Base-by-base conservation (phyloP, 2,888 invertebrate genomes). In the Zeuzera pyrina region DNA sequence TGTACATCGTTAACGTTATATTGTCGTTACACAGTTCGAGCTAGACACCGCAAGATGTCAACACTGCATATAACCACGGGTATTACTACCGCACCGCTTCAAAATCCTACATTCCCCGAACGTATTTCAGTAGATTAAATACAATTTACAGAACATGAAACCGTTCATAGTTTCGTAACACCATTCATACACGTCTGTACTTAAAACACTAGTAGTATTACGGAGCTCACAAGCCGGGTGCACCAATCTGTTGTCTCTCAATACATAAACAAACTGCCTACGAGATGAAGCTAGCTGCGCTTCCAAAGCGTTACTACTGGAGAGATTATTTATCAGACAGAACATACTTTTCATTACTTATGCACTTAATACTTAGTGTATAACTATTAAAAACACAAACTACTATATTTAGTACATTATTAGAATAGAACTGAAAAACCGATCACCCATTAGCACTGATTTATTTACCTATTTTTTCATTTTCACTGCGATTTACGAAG, bases 261-360 rank as follows among this genome's bases (percentile, higher is more conserved):
- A 77, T 74, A 77, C 70, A 79, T 83, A 83, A 83, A 83, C 81
- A 83, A 83, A 79, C 77, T 60, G 59, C 40, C 52, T 66, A 49
- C 59, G 67, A 47, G 49, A 65, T 73, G 81, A 83, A 81, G 67
- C 62, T 79, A 79, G 79, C 68, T 48, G 41, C 76, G 56, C 37
- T 39, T 49, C 49, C 37, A 42, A 39, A 45, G 43, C 35, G 31
- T 43, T 45, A 45, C 42, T 37, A 42, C 42, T 29, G 31, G 23
- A 26, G 10, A 16, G 19, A 29, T 30, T 2, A 27, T 7, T 11
- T 30, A 15, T 22, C 8, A 12, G n/a, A 3, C 5, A 25, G 30
- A 10, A 25, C 4, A 23, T 5, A 22, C 10, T 7, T 8, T 19
- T 19, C 6, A 25, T 15, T 15, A 31, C 15, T 16, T 16, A 29